Conservation (phyloP, 92 coral and sea anemone species). For the Epizoanthus ramosus region DNA sequence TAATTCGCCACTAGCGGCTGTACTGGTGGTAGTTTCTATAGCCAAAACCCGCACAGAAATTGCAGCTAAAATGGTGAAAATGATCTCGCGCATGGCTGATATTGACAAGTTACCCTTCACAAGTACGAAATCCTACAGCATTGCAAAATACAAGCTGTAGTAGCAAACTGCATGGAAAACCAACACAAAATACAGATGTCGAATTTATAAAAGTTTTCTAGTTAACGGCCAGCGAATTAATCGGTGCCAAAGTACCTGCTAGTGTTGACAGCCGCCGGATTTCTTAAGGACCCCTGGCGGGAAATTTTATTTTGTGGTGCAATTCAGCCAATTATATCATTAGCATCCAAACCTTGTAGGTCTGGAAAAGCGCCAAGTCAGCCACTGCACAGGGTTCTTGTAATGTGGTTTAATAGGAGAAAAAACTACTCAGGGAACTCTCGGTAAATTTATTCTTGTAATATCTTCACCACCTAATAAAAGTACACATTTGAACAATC, state of each 20-base stretch:
- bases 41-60: not conserved
- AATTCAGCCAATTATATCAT: not conserved
- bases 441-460: not conserved
- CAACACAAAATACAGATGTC: not conserved
- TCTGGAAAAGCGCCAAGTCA: not conserved
- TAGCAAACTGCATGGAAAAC: not conserved
- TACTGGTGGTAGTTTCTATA: not conserved
- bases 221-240: not conserved
- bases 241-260: constrained; percentile 23
- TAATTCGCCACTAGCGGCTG: not conserved
- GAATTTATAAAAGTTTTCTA: not conserved
- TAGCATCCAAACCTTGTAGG: not conserved
- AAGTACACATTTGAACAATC: no score
- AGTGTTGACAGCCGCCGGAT: not conserved
- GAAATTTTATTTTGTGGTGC: not conserved
- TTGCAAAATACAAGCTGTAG: not conserved
- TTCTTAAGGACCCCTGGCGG: not conserved
- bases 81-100: not conserved
- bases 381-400: not conserved
- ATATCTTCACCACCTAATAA: no score
- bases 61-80: not conserved
- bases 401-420: not conserved
- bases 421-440: not conserved
- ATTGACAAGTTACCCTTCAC: not conserved
- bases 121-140: not conserved